Evolutionary conservation across 1,140 invertebrate species (phyloP), one percentile per base, ranked within the genome.

Genomic region (Ctenoplectra terminalis): DNA sequence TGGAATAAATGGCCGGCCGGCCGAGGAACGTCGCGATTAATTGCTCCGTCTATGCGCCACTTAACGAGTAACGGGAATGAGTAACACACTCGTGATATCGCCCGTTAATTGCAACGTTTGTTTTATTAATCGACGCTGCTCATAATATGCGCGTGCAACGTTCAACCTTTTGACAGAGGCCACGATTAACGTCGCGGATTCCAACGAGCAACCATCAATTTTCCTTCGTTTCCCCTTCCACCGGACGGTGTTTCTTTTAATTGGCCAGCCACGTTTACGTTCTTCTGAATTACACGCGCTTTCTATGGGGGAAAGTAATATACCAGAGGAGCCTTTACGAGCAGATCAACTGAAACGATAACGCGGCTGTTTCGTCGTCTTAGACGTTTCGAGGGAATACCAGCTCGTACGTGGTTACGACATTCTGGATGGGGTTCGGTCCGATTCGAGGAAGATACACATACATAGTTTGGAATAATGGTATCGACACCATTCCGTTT

Each of bases 51-150:
- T 75, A 71, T n/a, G 50, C 29, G 75, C 58, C 67, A 74, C 75
- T 86, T 83, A 87, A 86, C 83, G 84, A 43, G 63, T 72, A 84
- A 84, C 80, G 40, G 73, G 52, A 72, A 71, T 40, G 81, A 79
- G 63, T 69, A 86, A 83, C 46, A 50, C 17, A 34, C 69, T 60
- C 64, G 29, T 80, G 75, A 87, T 73, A 73, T 80, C 56, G 50
- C 60, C 56, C 60, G 83, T 87, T 86, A 87, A 87, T 87, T 69
- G 84, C 84, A 40, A 86, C 81, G 75, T 87, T 87, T 83, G 85
- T 83, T 86, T 87, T 61, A 69, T 86, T 86, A 83, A 86, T 81
- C 69, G 76, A 29, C 43, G 40, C n/a, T 52, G 34, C 2, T 50
- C 58, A 46, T 63, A 26, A 37, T 64, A 43, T 54, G 50, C 58